Evolutionary conservation across 53 echinoderm and acorn worm genomes (phyloP), one percentile per base, ranked within the genome.

Genomic region (Paelopatides confundens): DNA sequence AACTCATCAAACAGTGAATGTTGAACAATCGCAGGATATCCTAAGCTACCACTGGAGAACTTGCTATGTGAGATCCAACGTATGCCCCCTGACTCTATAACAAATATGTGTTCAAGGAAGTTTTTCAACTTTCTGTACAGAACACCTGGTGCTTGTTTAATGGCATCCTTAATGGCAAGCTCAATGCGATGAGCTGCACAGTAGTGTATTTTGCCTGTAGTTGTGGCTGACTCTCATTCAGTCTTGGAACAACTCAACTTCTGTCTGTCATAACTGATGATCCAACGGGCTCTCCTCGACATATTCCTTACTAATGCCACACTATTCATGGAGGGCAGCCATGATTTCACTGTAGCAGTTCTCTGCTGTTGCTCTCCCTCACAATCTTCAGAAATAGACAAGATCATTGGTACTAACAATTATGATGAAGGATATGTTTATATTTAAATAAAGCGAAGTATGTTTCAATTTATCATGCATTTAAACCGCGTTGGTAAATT

Each of bases 1-100:
- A 65, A 65, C 29, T 37, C 77, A n/a, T 77, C 48, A 18, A 48
- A 50, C 51, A 77, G n/a, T n/a, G n/a, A 18, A 50, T 77, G 38
- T 77, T 77, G 77, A 21, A 76, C n/a, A n/a, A n/a, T n/a, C n/a
- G n/a, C n/a, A n/a, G n/a, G n/a, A n/a, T n/a, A n/a, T n/a, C n/a
- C n/a, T 3, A 35, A 34, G 76, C 77, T 37, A 50, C 18, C 29
- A 37, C 4, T 34, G 18, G 26, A 77, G 77, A 26, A 21, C 2
- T 36, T 33, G n/a, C 26, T 46, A 30, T 77, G 77, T 28, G 2
- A 37, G 24, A 77, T 37, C 48, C 77, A 77, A 21, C 77, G 32
- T 38, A 40, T 77, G 14, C 77, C 77, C 35, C 77, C 78, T 39
- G 52, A 39, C 43, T 24, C 21, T 35, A 46, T 77, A 39, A 10